These are phyloP conservation scores for Picus viridis DNA, from an alignment of 2,797 vertebrate genomes.

Conservation along the genomic window DNA sequence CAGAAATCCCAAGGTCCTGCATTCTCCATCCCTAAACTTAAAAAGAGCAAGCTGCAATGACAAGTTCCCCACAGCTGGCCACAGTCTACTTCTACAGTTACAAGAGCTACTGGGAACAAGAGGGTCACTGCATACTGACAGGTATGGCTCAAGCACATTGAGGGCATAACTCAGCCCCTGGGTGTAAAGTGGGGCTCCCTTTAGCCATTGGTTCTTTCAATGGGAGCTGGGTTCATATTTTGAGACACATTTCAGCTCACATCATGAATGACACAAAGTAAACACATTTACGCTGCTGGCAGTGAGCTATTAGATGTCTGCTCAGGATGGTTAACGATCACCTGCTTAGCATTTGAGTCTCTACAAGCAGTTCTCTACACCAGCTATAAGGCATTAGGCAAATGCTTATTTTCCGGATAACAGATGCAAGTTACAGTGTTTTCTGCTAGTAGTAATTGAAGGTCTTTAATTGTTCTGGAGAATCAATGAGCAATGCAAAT, in stretches of 20 bases:
- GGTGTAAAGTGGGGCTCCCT: background rate
- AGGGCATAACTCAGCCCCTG: background rate
- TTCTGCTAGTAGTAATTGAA: constrained; percentile 7
- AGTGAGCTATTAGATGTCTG: constrained; percentile 7
- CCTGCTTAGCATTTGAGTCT: constrained; percentile 27
- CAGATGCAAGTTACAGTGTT: constrained; percentile 40
- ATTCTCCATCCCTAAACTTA: background rate
- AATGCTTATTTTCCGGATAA: constrained; percentile 39
- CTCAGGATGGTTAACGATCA: background rate
- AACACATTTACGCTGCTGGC: background rate
- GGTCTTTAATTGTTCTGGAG: background rate
- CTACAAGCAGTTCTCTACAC: constrained; percentile 41
- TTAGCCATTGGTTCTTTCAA: background rate
- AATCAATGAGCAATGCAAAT: constrained; percentile 58
- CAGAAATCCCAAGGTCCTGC: background rate
- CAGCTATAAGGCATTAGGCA: constrained; percentile 62
- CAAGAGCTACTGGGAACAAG: background rate
- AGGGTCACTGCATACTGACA: background rate
- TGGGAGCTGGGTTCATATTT: background rate
- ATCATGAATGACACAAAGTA: background rate
- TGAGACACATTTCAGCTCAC: background rate
- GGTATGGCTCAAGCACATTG: background rate
- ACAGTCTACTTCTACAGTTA: constrained; percentile 19
- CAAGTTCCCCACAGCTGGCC: constrained; percentile 34
- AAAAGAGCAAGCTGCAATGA: constrained; percentile 20